phyloP scores from a whole-genome alignment of 1,140 invertebrate species.

The Platyura marginata region DNA sequence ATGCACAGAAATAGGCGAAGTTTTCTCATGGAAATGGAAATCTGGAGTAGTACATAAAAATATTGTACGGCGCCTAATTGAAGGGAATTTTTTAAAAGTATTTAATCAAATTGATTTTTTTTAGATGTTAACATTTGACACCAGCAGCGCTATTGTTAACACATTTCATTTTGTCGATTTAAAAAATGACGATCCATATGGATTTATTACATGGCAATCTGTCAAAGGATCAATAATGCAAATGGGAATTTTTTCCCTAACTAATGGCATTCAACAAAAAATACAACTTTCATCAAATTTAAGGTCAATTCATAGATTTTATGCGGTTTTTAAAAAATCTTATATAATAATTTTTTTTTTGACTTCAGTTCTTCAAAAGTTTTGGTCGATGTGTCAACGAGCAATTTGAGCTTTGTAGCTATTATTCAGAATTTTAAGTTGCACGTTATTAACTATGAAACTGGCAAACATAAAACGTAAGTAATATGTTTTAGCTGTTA shows the following conservation, averaged over 20 bases:
- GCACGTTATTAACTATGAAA: slow-evolving; percentile 20
- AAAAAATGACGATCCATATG: neutral
- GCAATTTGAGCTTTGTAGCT: slow-evolving; percentile 15
- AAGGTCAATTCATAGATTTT: slow-evolving; percentile 6
- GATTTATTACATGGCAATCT: neutral
- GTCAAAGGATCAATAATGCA: neutral
- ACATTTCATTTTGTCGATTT: slow-evolving; percentile 6
- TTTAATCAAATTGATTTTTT: too few relatives aligned
- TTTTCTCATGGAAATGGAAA: slow-evolving; percentile 32
- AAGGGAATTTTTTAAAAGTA: too few relatives aligned
- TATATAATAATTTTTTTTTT: too few relatives aligned
- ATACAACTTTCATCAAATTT: neutral
- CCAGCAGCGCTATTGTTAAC: neutral
- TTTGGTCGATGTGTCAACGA: slow-evolving; percentile 6
- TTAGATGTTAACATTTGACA: neutral
- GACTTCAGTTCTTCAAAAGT: too few relatives aligned
- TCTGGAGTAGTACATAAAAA: slow-evolving; percentile 27
- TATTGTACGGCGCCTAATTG: slow-evolving; percentile 13
- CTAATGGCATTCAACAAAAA: neutral
- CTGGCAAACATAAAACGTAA: slow-evolving; percentile 10
- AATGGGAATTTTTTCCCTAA: slow-evolving; percentile 1
- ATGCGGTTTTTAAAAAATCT: slow-evolving; percentile 7
- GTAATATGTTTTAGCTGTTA: too few relatives aligned
- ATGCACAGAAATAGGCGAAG: slow-evolving; percentile 30
- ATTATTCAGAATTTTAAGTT: slow-evolving; percentile 16